Conservation (phyloP, 1,140 invertebrate species). For the Drosophila burlai region DNA sequence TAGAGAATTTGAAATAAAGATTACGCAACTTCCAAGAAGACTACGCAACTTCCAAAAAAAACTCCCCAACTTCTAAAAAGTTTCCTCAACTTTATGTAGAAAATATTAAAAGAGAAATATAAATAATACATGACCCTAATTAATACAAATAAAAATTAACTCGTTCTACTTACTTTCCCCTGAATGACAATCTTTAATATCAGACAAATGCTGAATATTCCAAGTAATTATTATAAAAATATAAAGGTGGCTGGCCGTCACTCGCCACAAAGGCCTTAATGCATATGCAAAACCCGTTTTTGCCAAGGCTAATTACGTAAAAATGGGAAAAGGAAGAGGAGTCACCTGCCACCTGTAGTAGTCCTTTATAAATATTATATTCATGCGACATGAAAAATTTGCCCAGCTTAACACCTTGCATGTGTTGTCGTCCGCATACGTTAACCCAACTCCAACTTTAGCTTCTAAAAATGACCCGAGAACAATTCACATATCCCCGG, state of each 20-base stretch:
- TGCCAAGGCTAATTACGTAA: slow-evolving; percentile 58
- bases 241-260: neutral
- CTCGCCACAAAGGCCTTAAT: slow-evolving; percentile 20
- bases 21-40: too few relatives aligned
- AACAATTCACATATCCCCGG: slow-evolving; percentile 74
- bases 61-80: too few relatives aligned
- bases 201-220: slow-evolving; percentile 19
- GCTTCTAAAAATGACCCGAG: slow-evolving; percentile 65
- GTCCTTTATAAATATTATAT: slow-evolving; percentile 51
- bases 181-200: slow-evolving; percentile 4
- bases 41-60: too few relatives aligned
- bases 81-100: neutral
- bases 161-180: neutral
- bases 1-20: too few relatives aligned
- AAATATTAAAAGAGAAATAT: too few relatives aligned
- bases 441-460: slow-evolving; percentile 20
- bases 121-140: neutral
- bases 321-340: neutral
- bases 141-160: neutral
- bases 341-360: slow-evolving; percentile 44
- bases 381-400: slow-evolving; percentile 51
- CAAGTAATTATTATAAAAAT: slow-evolving; percentile 18
- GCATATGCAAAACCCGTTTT: slow-evolving; percentile 55
- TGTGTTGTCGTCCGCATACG: slow-evolving; percentile 8
- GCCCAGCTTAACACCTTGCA: slow-evolving; percentile 68